These are phyloP conservation scores for Melanotaenia boesemani DNA, from an alignment of 2,797 vertebrate genomes.

Conservation along the genomic window DNA sequence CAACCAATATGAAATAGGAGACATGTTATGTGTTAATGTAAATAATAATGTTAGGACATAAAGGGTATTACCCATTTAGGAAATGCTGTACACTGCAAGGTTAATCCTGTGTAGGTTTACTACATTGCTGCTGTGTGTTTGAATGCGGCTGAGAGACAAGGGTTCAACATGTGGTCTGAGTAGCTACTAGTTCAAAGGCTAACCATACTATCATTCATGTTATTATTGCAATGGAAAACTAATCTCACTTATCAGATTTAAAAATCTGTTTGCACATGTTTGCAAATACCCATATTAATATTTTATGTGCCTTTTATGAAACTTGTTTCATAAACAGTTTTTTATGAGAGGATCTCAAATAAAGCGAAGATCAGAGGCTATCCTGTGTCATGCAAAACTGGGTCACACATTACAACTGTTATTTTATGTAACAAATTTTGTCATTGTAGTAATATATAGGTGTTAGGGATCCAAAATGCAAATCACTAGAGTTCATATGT, in stretches of 20 bases:
- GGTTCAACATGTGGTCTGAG: constrained; percentile 34
- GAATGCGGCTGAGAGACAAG: constrained; percentile 27
- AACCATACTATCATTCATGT: constrained; percentile 29
- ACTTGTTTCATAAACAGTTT: constrained; percentile 29
- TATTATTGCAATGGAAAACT: constrained; percentile 47
- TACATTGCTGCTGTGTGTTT: constrained; percentile 45
- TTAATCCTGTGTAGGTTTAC: constrained; percentile 46
- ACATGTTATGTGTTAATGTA: constrained; percentile 40
- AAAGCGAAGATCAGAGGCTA: constrained; percentile 37
- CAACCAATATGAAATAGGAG: constrained; percentile 33
- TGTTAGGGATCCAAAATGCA: constrained; percentile 40
- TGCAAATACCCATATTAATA: constrained; percentile 43
- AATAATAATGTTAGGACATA: constrained; percentile 34
- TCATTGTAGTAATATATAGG: constrained; percentile 59
- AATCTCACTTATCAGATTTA: constrained; percentile 48
- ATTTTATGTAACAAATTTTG: constrained; percentile 55
- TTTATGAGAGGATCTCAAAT: constrained; percentile 32
- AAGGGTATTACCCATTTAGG: constrained; percentile 31
- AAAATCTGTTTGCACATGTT: constrained; percentile 41
- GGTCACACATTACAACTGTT: constrained; percentile 37
- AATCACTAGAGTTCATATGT: constrained; percentile 17
- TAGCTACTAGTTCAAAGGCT: constrained; percentile 57
- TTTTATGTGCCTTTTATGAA: constrained; percentile 75
- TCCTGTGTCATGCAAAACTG: constrained; percentile 47
- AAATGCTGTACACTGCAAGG: constrained; percentile 52